phyloP scores from a whole-genome alignment of 1,140 invertebrate genomes.

The Zaprionus ghesquierei region DNA sequence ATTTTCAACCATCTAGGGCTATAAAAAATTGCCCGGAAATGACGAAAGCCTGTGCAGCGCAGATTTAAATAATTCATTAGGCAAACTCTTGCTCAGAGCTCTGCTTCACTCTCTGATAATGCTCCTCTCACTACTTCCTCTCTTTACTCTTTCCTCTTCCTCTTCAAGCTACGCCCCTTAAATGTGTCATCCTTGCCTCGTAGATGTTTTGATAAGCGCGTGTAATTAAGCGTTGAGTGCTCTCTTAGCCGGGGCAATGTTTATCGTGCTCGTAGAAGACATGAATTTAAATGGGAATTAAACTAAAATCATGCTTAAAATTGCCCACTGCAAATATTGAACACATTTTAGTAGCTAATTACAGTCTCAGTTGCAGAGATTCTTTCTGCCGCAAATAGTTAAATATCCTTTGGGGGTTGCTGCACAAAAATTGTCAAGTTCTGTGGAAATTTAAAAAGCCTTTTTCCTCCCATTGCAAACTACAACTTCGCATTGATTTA shows the following conservation, averaged over 20 bases:
- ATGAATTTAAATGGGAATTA: slow-evolving; percentile 81
- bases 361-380: neutral
- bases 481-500: neutral
- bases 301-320: slow-evolving; percentile 57
- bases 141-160: neutral
- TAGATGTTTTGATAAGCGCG: slow-evolving; percentile 76
- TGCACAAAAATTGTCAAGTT: neutral
- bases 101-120: too few species aligned
- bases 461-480: neutral
- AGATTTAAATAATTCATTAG: slow-evolving; percentile 80
- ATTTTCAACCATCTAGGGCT: neutral
- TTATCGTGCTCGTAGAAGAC: slow-evolving; percentile 43
- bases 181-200: slow-evolving; percentile 43
- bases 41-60: slow-evolving; percentile 30
- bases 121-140: too few species aligned
- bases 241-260: slow-evolving; percentile 3
- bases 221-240: slow-evolving; percentile 72
- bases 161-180: neutral
- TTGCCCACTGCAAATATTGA: slow-evolving; percentile 51
- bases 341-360: slow-evolving; percentile 54
- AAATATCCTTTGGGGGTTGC: neutral
- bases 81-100: slow-evolving; percentile 52
- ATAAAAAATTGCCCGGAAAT: neutral
- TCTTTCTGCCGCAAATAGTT: neutral
- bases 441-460: neutral